Percentiles rank a stretch among this genome's conserved stretches.
phyloP scores from a whole-genome alignment of 2,113 vertebrate species.

The Periophthalmus modestus region DNA sequence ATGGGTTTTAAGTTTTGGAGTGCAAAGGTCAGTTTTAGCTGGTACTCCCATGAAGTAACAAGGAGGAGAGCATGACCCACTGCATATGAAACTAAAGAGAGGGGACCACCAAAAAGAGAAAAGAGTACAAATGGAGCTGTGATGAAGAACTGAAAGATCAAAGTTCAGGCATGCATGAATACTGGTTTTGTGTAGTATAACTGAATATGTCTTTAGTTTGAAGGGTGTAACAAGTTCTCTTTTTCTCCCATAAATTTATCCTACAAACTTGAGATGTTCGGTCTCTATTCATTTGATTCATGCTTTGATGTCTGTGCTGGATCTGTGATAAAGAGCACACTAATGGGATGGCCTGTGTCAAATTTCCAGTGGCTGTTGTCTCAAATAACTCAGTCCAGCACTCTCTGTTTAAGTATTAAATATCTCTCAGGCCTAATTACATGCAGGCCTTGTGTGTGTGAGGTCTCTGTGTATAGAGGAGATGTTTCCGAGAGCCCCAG shows the following conservation, averaged over 20 bases:
- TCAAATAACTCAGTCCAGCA: neutral
- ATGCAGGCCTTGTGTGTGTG: constrained; percentile 26
- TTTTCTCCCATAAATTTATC: constrained; percentile 1
- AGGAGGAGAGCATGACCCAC: constrained; percentile 46
- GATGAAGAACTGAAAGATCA: constrained; percentile 14
- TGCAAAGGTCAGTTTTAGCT: constrained; percentile 45
- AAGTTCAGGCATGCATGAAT: constrained; percentile 9
- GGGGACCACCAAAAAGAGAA: constrained; percentile 23
- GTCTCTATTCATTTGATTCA: neutral
- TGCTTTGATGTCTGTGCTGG: constrained; percentile 3
- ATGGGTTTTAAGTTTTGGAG: constrained; percentile 5
- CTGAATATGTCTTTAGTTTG: neutral
- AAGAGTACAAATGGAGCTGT: constrained; percentile 18
- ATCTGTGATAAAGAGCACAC: constrained; percentile 7
- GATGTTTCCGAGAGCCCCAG: constrained; percentile 22
- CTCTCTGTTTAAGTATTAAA: constrained; percentile 10
- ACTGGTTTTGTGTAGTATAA: neutral
- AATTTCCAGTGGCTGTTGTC: constrained; percentile 22
- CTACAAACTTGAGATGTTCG: neutral
- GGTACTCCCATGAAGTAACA: constrained; percentile 22
- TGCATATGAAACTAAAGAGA: constrained; percentile 10
- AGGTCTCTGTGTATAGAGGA: constrained; percentile 11
- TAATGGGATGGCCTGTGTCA: constrained; percentile 8
- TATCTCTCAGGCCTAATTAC: constrained; percentile 23
- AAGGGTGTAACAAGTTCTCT: neutral